Evolutionary conservation across 1,140 invertebrate species (phyloP), one percentile per base, ranked within the genome.

Genomic region (Scylla paramamosain): DNA sequence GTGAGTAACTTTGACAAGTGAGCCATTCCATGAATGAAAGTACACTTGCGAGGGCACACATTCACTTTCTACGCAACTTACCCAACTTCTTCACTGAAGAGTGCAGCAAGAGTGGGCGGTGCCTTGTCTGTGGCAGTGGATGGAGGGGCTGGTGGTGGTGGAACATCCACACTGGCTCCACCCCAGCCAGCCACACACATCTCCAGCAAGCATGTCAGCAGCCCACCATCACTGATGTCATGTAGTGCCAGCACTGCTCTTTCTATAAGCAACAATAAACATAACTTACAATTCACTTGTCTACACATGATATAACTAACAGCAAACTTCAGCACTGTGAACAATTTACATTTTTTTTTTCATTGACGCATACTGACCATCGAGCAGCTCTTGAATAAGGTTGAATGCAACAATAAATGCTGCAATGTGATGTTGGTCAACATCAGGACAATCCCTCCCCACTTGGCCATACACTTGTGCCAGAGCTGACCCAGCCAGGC

Each of bases 181-280:
- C 98, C 98, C 93, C 99, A 97, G 91, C 99, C 99, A 96, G 98
- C 99, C 97, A 99, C 99, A 48, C 98, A 98, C 99, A 99, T 99
- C 97, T 99, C 99, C 59, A 99, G 96, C 0, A 99, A 96, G 96
- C 98, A 99, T 0, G 98, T 98, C 48, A 99, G 97, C 6, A 99
- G 97, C 39, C 99, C 99, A 77, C 99, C 99, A 97, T 99, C 99
- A 97, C 99, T 99, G 0, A 99, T 97, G 97, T 99, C 99, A 97
- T 99, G 99, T 1, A 99, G 99, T n/a, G 99, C 97, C 25, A 98
- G 97, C 12, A 99, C 96, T 96, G 98, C 98, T 0, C 97, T 97
- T 87, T 98, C 98, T 98, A 96, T 90, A 96, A 96, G 95, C 45
- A 89, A 92, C 20, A 87, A 32, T 12, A 20, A 88, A 88, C 7